Conservation (phyloP, 2,113 vertebrate species). For the Amblyopsis rosae region DNA sequence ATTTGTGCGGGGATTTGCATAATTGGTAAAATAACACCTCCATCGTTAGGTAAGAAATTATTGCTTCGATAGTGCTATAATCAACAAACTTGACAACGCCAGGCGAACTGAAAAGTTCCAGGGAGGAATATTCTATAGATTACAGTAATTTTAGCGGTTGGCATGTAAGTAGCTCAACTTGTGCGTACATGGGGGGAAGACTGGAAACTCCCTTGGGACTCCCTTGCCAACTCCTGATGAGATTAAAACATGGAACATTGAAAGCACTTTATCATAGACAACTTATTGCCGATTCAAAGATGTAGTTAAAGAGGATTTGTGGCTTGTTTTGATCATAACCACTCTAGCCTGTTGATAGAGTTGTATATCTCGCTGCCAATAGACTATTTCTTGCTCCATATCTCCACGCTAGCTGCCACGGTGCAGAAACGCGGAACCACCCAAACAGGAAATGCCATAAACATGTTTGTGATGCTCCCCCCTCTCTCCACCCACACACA, state of each 20-base stretch:
- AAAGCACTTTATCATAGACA: slow-evolving; percentile 49
- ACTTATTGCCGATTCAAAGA: slow-evolving; percentile 47
- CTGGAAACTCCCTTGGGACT: slow-evolving; percentile 10
- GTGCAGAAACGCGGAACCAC: slow-evolving; percentile 47
- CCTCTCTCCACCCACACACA: neutral
- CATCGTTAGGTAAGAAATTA: slow-evolving; percentile 31
- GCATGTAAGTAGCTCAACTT: slow-evolving; percentile 28
- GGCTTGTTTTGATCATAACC: slow-evolving; percentile 47
- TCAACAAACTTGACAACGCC: slow-evolving; percentile 23
- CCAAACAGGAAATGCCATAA: slow-evolving; percentile 71
- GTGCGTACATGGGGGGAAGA: slow-evolving; percentile 2
- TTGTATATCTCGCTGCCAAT: slow-evolving; percentile 37
- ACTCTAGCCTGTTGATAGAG: slow-evolving; percentile 43
- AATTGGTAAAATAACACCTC: slow-evolving; percentile 44
- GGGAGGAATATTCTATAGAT: slow-evolving; percentile 9
- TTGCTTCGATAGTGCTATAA: slow-evolving; percentile 23
- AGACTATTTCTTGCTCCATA: slow-evolving; percentile 42
- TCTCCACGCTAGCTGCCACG: slow-evolving; percentile 37
- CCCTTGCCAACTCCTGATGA: slow-evolving; percentile 24
- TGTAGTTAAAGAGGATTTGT: slow-evolving; percentile 44
- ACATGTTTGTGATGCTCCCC: slow-evolving; percentile 56
- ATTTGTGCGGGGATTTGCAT: slow-evolving; percentile 53
- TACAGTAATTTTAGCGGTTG: slow-evolving; percentile 11
- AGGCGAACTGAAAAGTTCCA: slow-evolving; percentile 12
- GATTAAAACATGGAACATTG: slow-evolving; percentile 35